Percentiles rank a stretch among this genome's conserved stretches.
Evolutionary conservation across 2,797 vertebrate genomes (phyloP).

Genomic region (Neoniphon sammara): DNA sequence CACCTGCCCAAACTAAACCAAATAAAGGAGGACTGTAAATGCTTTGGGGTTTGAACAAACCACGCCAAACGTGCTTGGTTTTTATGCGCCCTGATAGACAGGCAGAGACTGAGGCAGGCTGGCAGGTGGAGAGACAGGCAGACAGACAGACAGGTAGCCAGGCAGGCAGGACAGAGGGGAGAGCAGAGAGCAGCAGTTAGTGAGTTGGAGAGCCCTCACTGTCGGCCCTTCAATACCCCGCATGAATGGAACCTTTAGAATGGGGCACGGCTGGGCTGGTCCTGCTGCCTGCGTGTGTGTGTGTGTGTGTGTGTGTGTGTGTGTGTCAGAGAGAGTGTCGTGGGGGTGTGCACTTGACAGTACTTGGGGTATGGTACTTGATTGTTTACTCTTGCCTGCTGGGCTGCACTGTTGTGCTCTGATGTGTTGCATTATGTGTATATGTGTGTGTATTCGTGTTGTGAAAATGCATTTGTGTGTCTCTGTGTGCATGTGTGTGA

Average conservation of each 20-base stretch:
- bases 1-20: constrained; percentile 14
- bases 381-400: constrained; percentile 78
- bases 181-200: constrained; percentile 78
- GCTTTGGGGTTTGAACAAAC: background rate
- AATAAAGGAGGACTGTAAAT: background rate
- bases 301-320: constrained; percentile 29
- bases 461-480: constrained; percentile 13
- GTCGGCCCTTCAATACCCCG: constrained; percentile 72
- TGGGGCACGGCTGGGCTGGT: constrained; percentile 68
- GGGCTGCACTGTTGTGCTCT: constrained; percentile 64
- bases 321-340: constrained; percentile 4
- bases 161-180: constrained; percentile 47
- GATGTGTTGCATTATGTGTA: constrained; percentile 27
- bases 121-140: constrained; percentile 50
- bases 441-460: constrained; percentile 22
- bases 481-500: constrained; percentile 23
- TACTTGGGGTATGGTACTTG: constrained; percentile 67
- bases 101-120: constrained; percentile 41
- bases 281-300: constrained; percentile 45
- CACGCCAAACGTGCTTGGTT: background rate
- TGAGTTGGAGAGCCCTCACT: constrained; percentile 83
- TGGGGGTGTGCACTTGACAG: constrained; percentile 59
- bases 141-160: constrained; percentile 43
- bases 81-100: constrained; percentile 47
- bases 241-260: constrained; percentile 78